Evolutionary conservation across 2,113 vertebrate species (phyloP).

Genomic region (Arizona elegans): DNA sequence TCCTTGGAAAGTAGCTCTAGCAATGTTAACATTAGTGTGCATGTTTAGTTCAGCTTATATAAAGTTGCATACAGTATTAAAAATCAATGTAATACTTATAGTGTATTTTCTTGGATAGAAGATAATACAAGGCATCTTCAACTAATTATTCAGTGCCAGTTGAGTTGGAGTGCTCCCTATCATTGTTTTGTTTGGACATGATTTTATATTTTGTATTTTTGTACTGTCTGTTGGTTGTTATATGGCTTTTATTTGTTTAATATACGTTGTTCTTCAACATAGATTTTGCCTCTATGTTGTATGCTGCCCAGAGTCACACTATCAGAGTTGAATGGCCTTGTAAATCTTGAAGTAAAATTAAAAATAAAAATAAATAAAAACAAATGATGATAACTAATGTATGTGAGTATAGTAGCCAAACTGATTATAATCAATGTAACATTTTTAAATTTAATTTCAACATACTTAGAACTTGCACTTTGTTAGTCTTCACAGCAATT

Average conservation of each 20-base stretch:
- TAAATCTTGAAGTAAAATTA: background rate
- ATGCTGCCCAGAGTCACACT: background rate
- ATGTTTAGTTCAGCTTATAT: background rate
- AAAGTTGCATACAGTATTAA: background rate
- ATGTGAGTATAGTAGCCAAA: background rate
- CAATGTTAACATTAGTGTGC: background rate
- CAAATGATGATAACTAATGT: background rate
- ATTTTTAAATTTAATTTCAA: background rate
- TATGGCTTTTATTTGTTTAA: background rate
- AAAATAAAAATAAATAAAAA: background rate
- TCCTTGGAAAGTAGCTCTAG: background rate
- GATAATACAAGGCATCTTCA: background rate
- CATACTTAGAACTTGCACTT: too few relatives aligned
- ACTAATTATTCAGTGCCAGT: background rate
- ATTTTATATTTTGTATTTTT: background rate
- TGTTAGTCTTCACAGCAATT: too few relatives aligned
- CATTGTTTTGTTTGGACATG: background rate
- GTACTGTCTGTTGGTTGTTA: background rate
- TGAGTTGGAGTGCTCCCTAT: background rate
- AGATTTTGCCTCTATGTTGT: background rate
- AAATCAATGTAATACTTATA: background rate
- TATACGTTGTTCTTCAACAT: background rate
- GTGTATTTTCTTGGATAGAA: background rate
- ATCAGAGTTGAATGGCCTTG: background rate
- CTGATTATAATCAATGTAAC: background rate